Evolutionary conservation across 2,888 invertebrate species (phyloP).

Genomic region (Scelioninae gen. 2): DNA sequence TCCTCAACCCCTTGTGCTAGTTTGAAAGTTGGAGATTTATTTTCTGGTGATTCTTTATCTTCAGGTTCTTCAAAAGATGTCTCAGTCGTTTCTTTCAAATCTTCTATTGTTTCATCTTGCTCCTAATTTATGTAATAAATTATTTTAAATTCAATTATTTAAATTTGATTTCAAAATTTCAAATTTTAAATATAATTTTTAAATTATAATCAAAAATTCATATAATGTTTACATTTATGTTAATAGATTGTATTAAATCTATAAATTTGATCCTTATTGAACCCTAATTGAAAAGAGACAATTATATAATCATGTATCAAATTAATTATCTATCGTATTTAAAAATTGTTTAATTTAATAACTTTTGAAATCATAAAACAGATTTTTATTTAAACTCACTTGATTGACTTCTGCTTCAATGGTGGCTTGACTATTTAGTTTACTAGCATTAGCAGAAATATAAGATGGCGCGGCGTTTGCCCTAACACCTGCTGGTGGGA

Average conservation of each 20-base stretch:
- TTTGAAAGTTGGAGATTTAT: constrained; percentile 32
- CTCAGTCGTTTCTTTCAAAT: constrained; percentile 29
- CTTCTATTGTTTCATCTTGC: constrained; percentile 27
- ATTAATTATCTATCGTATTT: too few species aligned
- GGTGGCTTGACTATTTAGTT: constrained; percentile 71
- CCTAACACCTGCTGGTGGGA: constrained; percentile 79
- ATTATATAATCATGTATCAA: too few species aligned
- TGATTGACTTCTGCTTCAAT: constrained; percentile 73
- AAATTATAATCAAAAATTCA: too few species aligned
- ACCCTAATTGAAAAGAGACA: too few species aligned
- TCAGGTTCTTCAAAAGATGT: constrained; percentile 39
- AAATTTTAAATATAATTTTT: not conserved
- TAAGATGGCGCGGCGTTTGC: constrained; percentile 85
- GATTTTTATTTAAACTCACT: constrained; percentile 62
- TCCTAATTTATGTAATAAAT: constrained; percentile 10
- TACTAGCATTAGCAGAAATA: constrained; percentile 77
- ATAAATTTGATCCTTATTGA: too few species aligned
- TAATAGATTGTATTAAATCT: too few species aligned
- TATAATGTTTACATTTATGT: too few species aligned
- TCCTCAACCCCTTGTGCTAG: constrained; percentile 60
- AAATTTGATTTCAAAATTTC: not conserved
- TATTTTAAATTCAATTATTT: not conserved
- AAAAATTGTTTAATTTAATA: constrained; percentile 1
- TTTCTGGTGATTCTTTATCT: constrained; percentile 44
- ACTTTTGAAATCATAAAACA: not conserved